phyloP scores from a whole-genome alignment of 2,113 vertebrate genomes.

The Mandrillus leucophaeus region DNA sequence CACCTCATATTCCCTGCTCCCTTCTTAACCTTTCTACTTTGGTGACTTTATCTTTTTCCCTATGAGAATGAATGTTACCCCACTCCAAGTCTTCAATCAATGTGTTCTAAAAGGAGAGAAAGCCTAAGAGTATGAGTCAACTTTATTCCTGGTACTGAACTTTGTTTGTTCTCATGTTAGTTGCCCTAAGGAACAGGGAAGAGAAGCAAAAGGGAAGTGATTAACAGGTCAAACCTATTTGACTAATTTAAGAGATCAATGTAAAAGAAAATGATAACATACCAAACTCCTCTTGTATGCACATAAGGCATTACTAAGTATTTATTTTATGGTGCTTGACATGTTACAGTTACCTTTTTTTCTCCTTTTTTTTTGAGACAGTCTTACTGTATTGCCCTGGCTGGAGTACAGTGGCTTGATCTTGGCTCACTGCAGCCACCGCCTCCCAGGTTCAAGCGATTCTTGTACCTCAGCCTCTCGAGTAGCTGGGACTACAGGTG shows the following conservation, averaged over 20 bases:
- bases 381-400: no score
- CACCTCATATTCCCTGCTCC: neutral
- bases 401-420: no score
- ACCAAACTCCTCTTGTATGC: conserved; percentile 1
- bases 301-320: neutral
- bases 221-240: neutral
- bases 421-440: no score
- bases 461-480: no score
- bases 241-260: conserved; percentile 13
- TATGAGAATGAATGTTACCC: conserved; percentile 53
- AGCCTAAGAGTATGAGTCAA: conserved; percentile 74
- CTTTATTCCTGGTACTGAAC: conserved; percentile 77
- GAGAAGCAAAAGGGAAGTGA: conserved; percentile 43
- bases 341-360: neutral
- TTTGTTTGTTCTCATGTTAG: conserved; percentile 65
- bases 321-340: neutral
- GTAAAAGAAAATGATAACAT: conserved; percentile 29
- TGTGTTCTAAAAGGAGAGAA: conserved; percentile 76
- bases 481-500: no score
- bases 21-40: conserved; percentile 22
- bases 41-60: conserved; percentile 47
- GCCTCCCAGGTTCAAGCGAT: no score
- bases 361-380: no score
- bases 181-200: conserved; percentile 68
- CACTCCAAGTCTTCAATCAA: conserved; percentile 75